A percentile compares a stretch with the other conserved stretches of the same genome.
Evolutionary conservation across 2,113 vertebrate genomes (phyloP).

Genomic region (Rostratula benghalensis): DNA sequence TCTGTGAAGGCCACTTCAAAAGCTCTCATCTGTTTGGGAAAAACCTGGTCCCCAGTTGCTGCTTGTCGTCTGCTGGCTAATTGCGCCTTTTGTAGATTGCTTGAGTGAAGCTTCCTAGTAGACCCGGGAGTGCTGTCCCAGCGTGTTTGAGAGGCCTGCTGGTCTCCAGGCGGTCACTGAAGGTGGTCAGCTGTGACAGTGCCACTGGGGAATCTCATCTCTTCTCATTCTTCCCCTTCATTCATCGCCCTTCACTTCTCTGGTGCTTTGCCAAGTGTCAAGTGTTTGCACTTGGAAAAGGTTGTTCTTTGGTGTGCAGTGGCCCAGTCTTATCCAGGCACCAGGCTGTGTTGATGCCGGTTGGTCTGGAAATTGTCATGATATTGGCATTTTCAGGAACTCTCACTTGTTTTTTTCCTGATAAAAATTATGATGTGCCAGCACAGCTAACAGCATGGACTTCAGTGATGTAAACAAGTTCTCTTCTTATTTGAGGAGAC

Average conservation of each 20-base stretch:
- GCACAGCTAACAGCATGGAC: not conserved
- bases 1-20: not conserved
- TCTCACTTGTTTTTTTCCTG: not conserved
- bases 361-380: not conserved
- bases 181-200: not conserved
- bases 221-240: not conserved
- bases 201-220: not conserved
- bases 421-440: not conserved
- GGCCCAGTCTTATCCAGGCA: not conserved
- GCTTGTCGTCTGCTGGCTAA: not conserved
- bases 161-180: not conserved
- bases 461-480: not conserved
- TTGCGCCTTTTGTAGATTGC: not conserved
- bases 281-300: not conserved
- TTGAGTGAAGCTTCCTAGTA: not conserved
- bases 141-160: not conserved
- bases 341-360: not conserved
- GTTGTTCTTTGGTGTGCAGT: not conserved
- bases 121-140: not conserved
- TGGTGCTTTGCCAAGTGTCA: not conserved
- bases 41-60: not conserved
- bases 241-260: not conserved
- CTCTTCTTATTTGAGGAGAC: not conserved
- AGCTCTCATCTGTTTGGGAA: not conserved
- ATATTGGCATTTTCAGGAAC: not conserved